Evolutionary conservation across 2,113 vertebrate species (phyloP).

Genomic region (Aspiorhynchus laticeps): DNA sequence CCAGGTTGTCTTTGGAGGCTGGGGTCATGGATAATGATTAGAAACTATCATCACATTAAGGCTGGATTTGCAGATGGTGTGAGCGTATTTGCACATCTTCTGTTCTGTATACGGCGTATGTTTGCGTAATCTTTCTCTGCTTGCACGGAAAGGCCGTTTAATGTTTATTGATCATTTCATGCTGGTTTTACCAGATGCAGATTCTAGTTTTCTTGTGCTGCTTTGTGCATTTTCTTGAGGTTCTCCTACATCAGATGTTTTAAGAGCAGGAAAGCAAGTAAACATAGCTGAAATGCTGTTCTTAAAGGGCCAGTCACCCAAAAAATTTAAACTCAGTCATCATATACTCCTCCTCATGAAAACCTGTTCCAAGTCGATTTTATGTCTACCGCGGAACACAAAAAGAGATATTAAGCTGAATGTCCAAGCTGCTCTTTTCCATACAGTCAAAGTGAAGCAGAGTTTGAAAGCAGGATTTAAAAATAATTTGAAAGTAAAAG

Average conservation of each 20-base stretch:
- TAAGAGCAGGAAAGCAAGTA: background rate
- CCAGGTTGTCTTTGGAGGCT: conserved; percentile 34
- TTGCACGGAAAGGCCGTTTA: conserved; percentile 5
- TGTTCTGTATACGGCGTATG: background rate
- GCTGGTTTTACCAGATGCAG: conserved; percentile 4
- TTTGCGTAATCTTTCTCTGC: background rate
- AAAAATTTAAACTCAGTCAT: background rate
- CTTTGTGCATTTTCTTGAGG: background rate
- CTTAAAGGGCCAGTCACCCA: background rate
- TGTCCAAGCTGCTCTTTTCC: background rate
- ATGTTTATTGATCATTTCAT: conserved; percentile 27
- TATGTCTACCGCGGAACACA: background rate
- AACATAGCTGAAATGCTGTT: background rate
- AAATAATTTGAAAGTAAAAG: background rate
- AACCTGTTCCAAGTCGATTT: background rate
- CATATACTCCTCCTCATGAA: background rate
- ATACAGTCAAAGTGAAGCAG: background rate
- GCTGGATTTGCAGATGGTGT: conserved; percentile 47
- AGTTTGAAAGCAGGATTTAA: background rate
- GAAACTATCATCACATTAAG: conserved; percentile 46
- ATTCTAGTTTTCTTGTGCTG: background rate
- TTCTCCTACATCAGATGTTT: background rate
- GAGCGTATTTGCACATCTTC: conserved; percentile 35
- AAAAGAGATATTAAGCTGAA: background rate
- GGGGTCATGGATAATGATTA: conserved; percentile 49